Percentiles rank a stretch among this genome's conserved stretches.
Conservation (phyloP, 1,140 invertebrate species). For the Anadara kagoshimensis region DNA sequence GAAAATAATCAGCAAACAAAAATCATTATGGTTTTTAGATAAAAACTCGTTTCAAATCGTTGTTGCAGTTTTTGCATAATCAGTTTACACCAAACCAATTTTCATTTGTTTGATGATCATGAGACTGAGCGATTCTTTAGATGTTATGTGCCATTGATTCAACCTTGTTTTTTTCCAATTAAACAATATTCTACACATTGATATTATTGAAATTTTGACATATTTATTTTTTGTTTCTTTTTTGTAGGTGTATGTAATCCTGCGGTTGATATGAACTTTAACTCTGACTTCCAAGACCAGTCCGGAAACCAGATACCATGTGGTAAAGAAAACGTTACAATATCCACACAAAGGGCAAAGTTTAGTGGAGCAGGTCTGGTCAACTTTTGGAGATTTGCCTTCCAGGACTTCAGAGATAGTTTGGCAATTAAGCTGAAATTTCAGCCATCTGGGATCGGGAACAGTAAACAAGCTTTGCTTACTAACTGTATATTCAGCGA, state of each 20-base stretch:
- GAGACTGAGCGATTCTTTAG: too few relatives aligned
- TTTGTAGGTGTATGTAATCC: conserved; percentile 12
- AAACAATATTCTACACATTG: too few relatives aligned
- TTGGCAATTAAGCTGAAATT: conserved; percentile 21
- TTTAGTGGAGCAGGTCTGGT: conserved; percentile 21
- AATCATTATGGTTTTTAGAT: too few relatives aligned
- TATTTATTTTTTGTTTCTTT: too few relatives aligned
- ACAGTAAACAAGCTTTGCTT: conserved; percentile 14
- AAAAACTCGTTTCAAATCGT: too few relatives aligned
- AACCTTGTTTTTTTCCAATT: too few relatives aligned
- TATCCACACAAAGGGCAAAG: conserved; percentile 12
- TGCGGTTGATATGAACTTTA: conserved; percentile 16
- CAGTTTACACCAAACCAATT: too few relatives aligned
- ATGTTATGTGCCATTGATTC: too few relatives aligned
- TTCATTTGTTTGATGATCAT: too few relatives aligned
- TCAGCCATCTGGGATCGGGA: not conserved
- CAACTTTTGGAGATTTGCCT: conserved; percentile 20
- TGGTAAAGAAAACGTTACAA: conserved; percentile 10
- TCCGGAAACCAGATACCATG: conserved; percentile 16
- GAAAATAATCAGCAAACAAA: too few relatives aligned
- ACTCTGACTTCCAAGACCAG: conserved; percentile 10
- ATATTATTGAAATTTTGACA: too few relatives aligned
- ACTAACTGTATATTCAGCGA: conserved; percentile 29
- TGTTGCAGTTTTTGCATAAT: too few relatives aligned
- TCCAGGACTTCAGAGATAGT: conserved; percentile 13